These are phyloP conservation scores for Tinea pellionella DNA, from an alignment of 2,888 invertebrate genomes.

Conservation along the genomic window DNA sequence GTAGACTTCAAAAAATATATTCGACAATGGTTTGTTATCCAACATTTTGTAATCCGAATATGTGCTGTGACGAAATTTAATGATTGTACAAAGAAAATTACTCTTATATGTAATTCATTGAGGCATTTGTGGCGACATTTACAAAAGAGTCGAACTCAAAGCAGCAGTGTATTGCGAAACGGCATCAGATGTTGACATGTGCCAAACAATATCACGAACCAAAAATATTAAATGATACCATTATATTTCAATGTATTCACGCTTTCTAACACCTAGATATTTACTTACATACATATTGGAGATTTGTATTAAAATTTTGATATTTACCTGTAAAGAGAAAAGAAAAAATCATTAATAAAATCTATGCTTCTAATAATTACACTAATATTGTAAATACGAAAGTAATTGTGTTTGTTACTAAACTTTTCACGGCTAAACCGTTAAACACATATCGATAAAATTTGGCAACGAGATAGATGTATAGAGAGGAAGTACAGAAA, in stretches of 20 bases:
- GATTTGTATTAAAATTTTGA: too few relatives aligned
- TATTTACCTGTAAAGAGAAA: neutral
- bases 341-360: too few relatives aligned
- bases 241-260: neutral
- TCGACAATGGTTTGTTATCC: constrained; percentile 3
- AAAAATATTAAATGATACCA: neutral
- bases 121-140: neutral
- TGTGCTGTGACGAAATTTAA: constrained; percentile 8
- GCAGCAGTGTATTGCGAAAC: neutral
- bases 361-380: too few relatives aligned
- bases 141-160: neutral
- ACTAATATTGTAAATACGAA: too few relatives aligned
- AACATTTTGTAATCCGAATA: constrained; percentile 6
- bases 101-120: neutral
- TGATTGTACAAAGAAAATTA: neutral
- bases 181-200: neutral
- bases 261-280: neutral
- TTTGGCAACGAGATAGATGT: too few relatives aligned
- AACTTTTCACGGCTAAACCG: too few relatives aligned
- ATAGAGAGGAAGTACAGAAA: too few relatives aligned
- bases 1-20: neutral
- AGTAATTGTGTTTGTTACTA: too few relatives aligned
- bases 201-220: neutral
- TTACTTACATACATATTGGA: neutral
- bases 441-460: too few relatives aligned